Conservation (phyloP, 2,888 invertebrate species). For the Stenichneumon culpator region DNA sequence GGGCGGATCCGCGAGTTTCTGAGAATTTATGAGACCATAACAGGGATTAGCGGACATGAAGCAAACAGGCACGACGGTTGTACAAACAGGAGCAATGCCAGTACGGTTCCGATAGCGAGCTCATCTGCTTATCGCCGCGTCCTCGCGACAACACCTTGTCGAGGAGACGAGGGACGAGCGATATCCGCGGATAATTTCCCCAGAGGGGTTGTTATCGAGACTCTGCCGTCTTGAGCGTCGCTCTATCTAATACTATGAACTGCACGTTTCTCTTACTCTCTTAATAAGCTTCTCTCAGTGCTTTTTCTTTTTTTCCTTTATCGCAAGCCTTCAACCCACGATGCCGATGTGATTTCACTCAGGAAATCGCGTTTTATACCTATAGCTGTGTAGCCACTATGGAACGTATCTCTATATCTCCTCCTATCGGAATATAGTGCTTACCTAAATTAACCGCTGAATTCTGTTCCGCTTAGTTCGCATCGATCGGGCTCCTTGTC, state of each 20-base stretch:
- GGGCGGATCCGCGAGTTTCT: conserved; percentile 44
- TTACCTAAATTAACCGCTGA: not conserved
- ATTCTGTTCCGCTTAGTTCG: not conserved
- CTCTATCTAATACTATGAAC: not conserved
- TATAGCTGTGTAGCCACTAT: not conserved
- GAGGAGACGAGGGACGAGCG: not conserved
- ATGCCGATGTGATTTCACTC: not conserved
- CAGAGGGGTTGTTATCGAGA: conserved; percentile 52
- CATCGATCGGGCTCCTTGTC: not conserved
- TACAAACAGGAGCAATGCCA: conserved; percentile 40
- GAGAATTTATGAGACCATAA: conserved; percentile 59
- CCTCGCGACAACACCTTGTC: conserved; percentile 49
- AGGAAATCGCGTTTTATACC: not conserved
- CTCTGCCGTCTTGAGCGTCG: not conserved
- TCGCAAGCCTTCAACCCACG: too few relatives aligned
- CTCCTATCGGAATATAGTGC: not conserved
- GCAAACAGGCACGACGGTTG: conserved; percentile 36
- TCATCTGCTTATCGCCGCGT: conserved; percentile 36
- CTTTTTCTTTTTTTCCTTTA: not conserved
- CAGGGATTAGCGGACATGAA: conserved; percentile 54
- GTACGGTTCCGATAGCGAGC: conserved; percentile 11
- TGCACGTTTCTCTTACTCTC: conserved; percentile 7
- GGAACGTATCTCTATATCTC: not conserved
- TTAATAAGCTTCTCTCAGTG: not conserved
- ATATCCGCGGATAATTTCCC: conserved; percentile 58